Evolutionary conservation across 2,888 invertebrate species (phyloP), one percentile per base, ranked within the genome.

Genomic region (Dugesia japonica): DNA sequence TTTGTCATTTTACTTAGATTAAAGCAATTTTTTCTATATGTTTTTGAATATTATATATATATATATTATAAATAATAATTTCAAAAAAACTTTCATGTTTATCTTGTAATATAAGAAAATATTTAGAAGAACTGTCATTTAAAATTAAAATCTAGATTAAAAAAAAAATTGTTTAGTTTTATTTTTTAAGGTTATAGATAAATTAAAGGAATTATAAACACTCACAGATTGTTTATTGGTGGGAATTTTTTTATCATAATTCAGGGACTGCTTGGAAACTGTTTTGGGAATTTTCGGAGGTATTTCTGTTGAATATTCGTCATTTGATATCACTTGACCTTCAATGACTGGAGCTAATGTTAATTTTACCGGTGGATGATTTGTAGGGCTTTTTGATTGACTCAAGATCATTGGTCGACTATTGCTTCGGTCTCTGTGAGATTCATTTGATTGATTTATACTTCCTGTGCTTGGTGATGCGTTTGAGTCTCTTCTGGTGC

Each of bases 401-500:
- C 17, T 56, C 7, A 56, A 23, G 56, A 56, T 56, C 56, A 56
- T 56, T 20, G 56, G 56, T 56, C 56, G 56, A 56, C 56, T 56
- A n/a, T 56, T 56, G 56, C 56, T 56, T 4, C 56, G 56, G 17
- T 56, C 56, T 4, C 56, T 4, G n/a, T 56, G 56, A 4, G 56
- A 56, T 56, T 56, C 56, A 4, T 4, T 56, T 56, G 56, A 56
- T 13, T 56, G 56, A 56, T 56, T 56, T 1, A 56, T 56, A 23
- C 56, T 56, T 1, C 56, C 56, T 13, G 56, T 56, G 17, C 56
- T 56, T n/a, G 56, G 56, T 1, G 56, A 56, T 26, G 75, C 75
- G 20, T 42, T 75, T 26, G 75, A 75, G 7, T 75, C 56, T 26
- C 75, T 23, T n/a, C 75, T 26, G 9, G 75, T 56, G 71, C 75